Evolutionary conservation across 2,797 vertebrate genomes (phyloP).

Genomic region (Prionace glauca): DNA sequence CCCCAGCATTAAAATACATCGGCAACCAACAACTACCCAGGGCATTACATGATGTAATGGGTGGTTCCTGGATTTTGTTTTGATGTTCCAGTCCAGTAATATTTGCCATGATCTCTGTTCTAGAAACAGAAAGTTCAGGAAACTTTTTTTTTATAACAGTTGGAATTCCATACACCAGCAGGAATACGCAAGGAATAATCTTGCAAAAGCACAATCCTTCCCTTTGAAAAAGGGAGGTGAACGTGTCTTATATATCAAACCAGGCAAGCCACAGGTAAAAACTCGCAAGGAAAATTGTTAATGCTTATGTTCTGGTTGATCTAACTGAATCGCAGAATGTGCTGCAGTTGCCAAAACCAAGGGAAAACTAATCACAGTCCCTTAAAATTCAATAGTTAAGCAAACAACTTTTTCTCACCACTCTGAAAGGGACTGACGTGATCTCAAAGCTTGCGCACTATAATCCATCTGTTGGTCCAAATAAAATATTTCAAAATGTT

Average conservation of each 20-base stretch:
- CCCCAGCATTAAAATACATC: background rate
- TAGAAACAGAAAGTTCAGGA: slow-evolving; percentile 42
- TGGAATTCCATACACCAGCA: background rate
- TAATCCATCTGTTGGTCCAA: slow-evolving; percentile 9
- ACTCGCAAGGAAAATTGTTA: background rate
- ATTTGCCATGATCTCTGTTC: slow-evolving; percentile 43
- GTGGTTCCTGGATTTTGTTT: background rate
- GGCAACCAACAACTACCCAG: background rate
- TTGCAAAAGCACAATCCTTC: background rate
- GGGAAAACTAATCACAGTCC: background rate
- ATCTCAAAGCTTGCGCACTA: background rate
- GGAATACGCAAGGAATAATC: background rate
- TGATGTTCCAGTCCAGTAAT: slow-evolving; percentile 40
- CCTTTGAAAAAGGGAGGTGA: background rate
- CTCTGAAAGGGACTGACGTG: background rate
- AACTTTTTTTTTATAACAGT: slow-evolving; percentile 38
- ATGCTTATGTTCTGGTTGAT: background rate
- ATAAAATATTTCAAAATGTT: slow-evolving; percentile 30
- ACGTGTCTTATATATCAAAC: background rate
- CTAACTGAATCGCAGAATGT: background rate
- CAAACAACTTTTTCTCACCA: background rate
- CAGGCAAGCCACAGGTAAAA: background rate
- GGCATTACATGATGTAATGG: slow-evolving; percentile 22
- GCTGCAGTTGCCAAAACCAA: background rate
- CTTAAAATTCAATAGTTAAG: background rate